A percentile compares a stretch with the other conserved stretches of the same genome.
Conservation (phyloP, 2,113 vertebrate genomes). For the human region DNA sequence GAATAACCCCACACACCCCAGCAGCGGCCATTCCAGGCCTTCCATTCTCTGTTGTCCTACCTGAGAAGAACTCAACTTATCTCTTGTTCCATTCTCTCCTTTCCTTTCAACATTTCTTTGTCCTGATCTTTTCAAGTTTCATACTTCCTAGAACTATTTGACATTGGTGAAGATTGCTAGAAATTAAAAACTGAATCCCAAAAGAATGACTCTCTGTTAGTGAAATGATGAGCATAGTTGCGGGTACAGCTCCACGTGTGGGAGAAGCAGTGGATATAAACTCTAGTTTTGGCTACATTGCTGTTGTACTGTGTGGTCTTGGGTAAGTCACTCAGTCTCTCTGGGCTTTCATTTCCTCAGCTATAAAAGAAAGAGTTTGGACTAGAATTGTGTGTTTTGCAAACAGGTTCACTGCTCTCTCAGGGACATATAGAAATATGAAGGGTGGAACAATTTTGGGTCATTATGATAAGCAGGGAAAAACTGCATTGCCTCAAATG, state of each 20-base stretch:
- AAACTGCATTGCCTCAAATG: background rate
- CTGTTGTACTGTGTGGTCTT: background rate
- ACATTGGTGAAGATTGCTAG: background rate
- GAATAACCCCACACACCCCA: background rate
- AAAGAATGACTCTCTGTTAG: background rate
- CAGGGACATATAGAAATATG: background rate
- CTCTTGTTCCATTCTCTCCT: background rate
- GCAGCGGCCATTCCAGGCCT: accelerated
- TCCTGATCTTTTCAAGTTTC: background rate
- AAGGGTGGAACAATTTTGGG: accelerated
- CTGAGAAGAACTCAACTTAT: background rate
- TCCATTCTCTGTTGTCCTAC: background rate
- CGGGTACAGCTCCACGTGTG: accelerated
- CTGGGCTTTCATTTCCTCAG: background rate
- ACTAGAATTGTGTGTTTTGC: background rate
- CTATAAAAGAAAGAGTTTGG: background rate
- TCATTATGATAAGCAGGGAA: background rate
- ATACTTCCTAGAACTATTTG: background rate
- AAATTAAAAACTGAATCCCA: background rate
- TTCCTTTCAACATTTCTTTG: background rate
- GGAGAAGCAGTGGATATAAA: background rate
- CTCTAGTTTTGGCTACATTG: background rate
- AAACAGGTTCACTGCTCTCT: background rate
- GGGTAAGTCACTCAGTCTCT: background rate
- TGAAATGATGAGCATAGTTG: background rate